phyloP scores from a whole-genome alignment of 2,797 vertebrate species.

The Borostomias antarcticus region DNA sequence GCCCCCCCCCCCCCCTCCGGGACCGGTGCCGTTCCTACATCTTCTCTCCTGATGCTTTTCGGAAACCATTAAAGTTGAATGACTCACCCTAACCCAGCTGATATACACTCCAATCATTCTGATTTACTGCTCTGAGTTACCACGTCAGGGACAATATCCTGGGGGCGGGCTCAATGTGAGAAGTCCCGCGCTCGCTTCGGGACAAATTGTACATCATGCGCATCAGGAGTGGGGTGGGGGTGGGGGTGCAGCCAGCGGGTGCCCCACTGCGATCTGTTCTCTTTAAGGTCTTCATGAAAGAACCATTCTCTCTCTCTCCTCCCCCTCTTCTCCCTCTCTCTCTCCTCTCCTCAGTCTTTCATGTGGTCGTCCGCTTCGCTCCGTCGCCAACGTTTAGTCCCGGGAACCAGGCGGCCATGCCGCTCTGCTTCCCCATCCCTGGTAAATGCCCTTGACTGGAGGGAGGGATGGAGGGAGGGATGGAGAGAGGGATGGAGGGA shows the following conservation, averaged over 20 bases:
- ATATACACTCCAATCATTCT: constrained; percentile 54
- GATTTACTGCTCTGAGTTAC: constrained; percentile 63
- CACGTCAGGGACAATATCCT: constrained; percentile 47
- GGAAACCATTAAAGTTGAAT: constrained; percentile 52
- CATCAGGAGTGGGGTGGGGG: constrained; percentile 43
- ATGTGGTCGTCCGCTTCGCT: constrained; percentile 57
- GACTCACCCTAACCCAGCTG: constrained; percentile 27
- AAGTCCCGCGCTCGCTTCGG: constrained; percentile 37
- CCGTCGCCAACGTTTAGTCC: constrained; percentile 41
- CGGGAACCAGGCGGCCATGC: constrained; percentile 41
- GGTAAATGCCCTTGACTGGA: constrained; percentile 57
- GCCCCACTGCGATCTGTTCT: constrained; percentile 54
- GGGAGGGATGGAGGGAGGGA: constrained; percentile 15
- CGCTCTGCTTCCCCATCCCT: constrained; percentile 63
- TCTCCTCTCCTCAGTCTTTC: constrained; percentile 42
- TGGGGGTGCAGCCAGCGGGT: constrained; percentile 16
- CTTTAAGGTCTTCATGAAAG: constrained; percentile 48
- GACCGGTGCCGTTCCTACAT: constrained; percentile 21
- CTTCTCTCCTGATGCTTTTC: constrained; percentile 31
- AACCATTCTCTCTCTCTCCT: constrained; percentile 36
- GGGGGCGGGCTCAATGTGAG: constrained; percentile 37
- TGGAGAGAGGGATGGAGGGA: neutral
- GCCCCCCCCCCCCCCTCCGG: too few species aligned
- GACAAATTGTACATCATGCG: constrained; percentile 60
- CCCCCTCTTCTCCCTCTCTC: constrained; percentile 16